Evolutionary conservation across 2,113 vertebrate species (phyloP).

Genomic region (Hymenochirus boettgeri): DNA sequence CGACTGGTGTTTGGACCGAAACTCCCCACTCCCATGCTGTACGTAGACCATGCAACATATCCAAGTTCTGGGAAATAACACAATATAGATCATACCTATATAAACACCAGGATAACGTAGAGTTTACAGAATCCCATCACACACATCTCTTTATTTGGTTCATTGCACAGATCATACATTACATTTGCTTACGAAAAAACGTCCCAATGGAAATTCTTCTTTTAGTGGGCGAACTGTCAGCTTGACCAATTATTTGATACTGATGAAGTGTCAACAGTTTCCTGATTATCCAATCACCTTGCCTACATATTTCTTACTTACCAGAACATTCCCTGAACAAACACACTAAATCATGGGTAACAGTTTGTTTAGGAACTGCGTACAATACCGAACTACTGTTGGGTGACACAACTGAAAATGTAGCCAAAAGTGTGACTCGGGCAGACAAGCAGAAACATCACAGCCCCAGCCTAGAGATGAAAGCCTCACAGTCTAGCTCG

Average conservation of each 20-base stretch:
- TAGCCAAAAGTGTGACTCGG: background rate
- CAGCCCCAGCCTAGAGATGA: background rate
- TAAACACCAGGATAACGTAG: no score
- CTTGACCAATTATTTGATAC: slow-evolving; percentile 1
- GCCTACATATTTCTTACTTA: background rate
- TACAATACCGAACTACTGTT: background rate
- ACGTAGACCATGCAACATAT: no score
- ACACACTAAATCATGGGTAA: background rate
- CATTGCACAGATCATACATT: no score
- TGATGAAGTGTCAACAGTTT: background rate
- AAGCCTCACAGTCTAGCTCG: background rate
- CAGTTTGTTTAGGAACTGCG: background rate
- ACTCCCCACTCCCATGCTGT: no score
- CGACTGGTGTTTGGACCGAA: no score
- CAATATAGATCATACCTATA: no score
- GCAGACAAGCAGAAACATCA: background rate
- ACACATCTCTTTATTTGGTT: no score
- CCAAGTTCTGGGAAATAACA: no score
- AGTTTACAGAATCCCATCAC: no score
- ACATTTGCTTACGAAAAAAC: background rate
- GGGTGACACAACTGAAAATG: background rate
- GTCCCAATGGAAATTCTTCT: background rate
- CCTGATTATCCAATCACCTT: background rate
- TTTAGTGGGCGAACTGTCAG: background rate
- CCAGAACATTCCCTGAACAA: background rate